Base-by-base conservation (phyloP, 2,888 invertebrate genomes). In the Agapetus fuscipes region DNA sequence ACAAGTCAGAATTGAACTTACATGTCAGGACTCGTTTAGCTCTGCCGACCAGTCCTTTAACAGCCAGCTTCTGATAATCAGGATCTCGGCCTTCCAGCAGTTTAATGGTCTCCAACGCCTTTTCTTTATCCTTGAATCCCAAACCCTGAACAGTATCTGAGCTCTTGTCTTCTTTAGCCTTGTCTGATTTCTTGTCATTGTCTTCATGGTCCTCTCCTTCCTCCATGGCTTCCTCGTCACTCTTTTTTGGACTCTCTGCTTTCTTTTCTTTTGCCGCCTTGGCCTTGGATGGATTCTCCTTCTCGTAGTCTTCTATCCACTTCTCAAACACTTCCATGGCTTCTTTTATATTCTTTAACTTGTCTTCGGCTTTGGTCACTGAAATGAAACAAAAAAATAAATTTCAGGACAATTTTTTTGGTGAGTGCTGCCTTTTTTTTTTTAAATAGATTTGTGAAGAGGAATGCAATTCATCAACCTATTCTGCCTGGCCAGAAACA, bases 121-220 rank as follows among this genome's bases (percentile, higher is more conserved):
- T 74, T n/a, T 72, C 77, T 55, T 78, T 78, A 56, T 85, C 83
- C 56, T 85, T 85, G 59, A 85, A 86, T 14, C 85, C 82, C 16
- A 84, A 67, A 0, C 82, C 83, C 3, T 79, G 78, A 27, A 83
- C 83, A 0, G 78, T 76, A 53, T 81, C 80, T 1, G 65, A 40
- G 0, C 66, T 61, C 33, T 69, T 64, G 7, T 62, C 64, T 27
- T 64, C 65, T 53, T 65, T 64, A 16, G 62, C 61, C 17, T 58
- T 66, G n/a, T n/a, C n/a, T n/a, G n/a, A n/a, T n/a, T n/a, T n/a
- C n/a, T n/a, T n/a, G n/a, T n/a, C n/a, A n/a, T n/a, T n/a, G 30
- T 71, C 72, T 20, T 28, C 40, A 3, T 24, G 20, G 32, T 33
- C 24, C 60, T 54, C 12, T 56, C 53, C 28, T 51, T 57, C 72